Percentiles rank a stretch among this genome's conserved stretches.
Evolutionary conservation across 2,113 vertebrate genomes (phyloP).

Genomic region (Natator depressus): DNA sequence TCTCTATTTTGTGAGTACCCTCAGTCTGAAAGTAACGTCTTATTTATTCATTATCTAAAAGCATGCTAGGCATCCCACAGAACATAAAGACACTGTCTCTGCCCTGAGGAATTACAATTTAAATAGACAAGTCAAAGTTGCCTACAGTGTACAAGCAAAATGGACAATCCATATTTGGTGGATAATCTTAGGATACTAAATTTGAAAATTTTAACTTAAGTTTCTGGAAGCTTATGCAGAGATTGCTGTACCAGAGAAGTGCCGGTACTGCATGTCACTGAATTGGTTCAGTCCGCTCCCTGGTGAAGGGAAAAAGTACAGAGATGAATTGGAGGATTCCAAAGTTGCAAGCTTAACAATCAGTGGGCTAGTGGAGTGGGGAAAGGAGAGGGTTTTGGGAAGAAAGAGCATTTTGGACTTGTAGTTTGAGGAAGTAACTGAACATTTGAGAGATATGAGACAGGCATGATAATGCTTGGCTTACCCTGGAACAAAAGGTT

Average conservation of each 20-base stretch:
- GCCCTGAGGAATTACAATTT: background rate
- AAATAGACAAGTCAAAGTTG: background rate
- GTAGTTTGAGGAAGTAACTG: background rate
- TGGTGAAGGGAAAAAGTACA: background rate
- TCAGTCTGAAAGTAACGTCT: background rate
- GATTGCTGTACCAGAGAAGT: background rate
- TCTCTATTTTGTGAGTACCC: background rate
- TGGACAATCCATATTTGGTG: background rate
- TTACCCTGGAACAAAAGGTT: background rate
- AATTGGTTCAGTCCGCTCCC: background rate
- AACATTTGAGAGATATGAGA: background rate
- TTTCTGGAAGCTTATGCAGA: background rate
- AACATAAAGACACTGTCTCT: background rate
- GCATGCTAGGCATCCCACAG: background rate
- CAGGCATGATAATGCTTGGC: background rate
- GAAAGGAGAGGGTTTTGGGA: background rate
- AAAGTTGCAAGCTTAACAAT: background rate
- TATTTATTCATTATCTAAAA: background rate
- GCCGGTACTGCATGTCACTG: background rate
- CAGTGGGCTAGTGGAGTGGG: background rate
- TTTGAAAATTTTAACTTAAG: background rate
- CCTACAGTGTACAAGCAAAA: background rate
- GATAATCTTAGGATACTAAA: background rate
- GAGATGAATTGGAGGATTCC: background rate
- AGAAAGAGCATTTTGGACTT: background rate